Base-by-base conservation (phyloP, 1,140 invertebrate genomes). In the Bombus balteatus region DNA sequence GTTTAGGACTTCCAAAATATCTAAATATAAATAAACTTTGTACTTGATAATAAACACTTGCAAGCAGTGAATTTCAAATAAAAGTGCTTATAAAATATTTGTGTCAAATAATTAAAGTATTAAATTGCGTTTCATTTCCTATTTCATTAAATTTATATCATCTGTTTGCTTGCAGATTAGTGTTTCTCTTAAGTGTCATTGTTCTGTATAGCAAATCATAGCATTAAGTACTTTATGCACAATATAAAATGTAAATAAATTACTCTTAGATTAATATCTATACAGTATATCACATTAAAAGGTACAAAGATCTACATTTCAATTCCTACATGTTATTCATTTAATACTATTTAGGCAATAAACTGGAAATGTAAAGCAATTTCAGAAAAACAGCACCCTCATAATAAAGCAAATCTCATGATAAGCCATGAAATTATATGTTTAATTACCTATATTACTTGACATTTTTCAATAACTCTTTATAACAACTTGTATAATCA, bases 251-350 rank as follows among this genome's bases (percentile, higher is more conserved):
- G 53, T 85, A 89, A 71, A 80, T 86, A 83, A 86, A 74, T 82
- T 83, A 83, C 72, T 71, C 43, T 59, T 66, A 75, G 25, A 89
- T 82, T 88, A 80, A 66, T 80, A 68, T 70, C 87, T 86, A 83
- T 72, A 62, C 72, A 80, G 66, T 89, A 87, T 81, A 90, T 90
- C 68, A 87, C 76, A 86, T 86, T 82, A 47, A 70, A 73, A 82
- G 41, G 68, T 88, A 88, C 83, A 65, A 34, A 88, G 37, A 53
- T 75, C 81, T 82, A 82, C 39, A 72, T 28, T 72, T 53, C 47
- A 53, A 84, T 84, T 79, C 53, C 53, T 84, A 72, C 37, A 59
- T 79, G 76, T 47, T 34, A 15, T 62, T 72, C 39, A 62, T 80
- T 72, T 68, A 72, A 71, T 72, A 72, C 83, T 85, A 79, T 72